Conservation (phyloP, 2,888 invertebrate species). For the Agonopterix subpropinquella region DNA sequence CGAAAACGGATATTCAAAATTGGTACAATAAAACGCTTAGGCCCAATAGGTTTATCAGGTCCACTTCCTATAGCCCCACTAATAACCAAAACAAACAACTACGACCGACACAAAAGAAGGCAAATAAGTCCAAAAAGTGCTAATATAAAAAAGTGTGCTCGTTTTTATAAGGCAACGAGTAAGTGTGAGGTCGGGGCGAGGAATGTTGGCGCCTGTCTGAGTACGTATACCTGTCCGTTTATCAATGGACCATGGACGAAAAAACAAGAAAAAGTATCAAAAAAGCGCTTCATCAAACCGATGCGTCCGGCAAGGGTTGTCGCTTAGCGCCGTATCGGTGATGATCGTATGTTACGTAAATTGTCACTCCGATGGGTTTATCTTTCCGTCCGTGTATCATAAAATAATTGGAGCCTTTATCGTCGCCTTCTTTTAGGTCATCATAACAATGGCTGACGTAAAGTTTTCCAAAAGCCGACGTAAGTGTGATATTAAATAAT, state of each 20-base stretch:
- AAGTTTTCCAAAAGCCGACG: too few relatives aligned
- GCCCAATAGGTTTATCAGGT: constrained; percentile 67
- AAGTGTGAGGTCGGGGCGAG: constrained; percentile 74
- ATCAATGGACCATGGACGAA: constrained; percentile 72
- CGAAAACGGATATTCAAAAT: constrained; percentile 64
- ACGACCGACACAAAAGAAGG: constrained; percentile 63
- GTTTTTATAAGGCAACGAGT: constrained; percentile 69
- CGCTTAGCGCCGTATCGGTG: constrained; percentile 30
- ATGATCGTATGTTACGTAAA: constrained; percentile 4
- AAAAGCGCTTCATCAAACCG: constrained; percentile 72
- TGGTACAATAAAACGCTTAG: constrained; percentile 74
- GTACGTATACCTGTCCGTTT: constrained; percentile 75
- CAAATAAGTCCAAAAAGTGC: constrained; percentile 71
- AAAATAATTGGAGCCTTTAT: background rate
- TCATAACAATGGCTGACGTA: too few relatives aligned
- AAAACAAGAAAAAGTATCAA: constrained; percentile 61
- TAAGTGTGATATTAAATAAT: too few relatives aligned
- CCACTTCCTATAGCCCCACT: constrained; percentile 70
- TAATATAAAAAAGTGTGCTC: constrained; percentile 71
- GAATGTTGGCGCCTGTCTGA: constrained; percentile 76
- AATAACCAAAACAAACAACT: constrained; percentile 74
- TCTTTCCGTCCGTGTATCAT: constrained; percentile 1
- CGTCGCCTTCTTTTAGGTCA: too few relatives aligned
- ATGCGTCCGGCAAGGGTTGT: constrained; percentile 67
- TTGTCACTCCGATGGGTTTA: constrained; percentile 9